A percentile compares a stretch with the other conserved stretches of the same genome.
These are phyloP conservation scores for Tamandua tetradactyla DNA, from an alignment of 2,797 vertebrate species.

Conservation along the genomic window DNA sequence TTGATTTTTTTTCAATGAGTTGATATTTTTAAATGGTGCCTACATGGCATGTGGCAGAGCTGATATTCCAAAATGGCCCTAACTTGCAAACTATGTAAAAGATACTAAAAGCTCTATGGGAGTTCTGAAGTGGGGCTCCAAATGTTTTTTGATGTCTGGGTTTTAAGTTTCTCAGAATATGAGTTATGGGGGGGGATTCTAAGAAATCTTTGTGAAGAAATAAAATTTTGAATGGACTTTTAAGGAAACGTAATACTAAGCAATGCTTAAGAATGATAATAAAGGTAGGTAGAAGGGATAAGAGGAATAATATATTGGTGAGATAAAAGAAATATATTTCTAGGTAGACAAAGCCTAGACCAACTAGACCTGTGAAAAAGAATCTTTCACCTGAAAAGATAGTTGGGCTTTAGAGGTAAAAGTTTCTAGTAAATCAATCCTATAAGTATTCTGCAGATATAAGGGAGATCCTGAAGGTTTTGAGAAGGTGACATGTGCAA, in stretches of 20 bases:
- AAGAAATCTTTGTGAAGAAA: conserved; percentile 6
- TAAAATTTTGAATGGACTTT: not conserved
- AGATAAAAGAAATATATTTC: not conserved
- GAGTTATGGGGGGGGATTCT: not conserved
- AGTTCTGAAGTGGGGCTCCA: not conserved
- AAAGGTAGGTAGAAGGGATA: not conserved
- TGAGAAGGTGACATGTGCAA: not conserved
- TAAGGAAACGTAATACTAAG: not conserved
- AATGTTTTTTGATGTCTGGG: not conserved
- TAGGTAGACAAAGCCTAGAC: not conserved
- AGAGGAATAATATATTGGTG: not conserved
- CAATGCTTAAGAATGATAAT: not conserved
- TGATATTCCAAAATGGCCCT: not conserved
- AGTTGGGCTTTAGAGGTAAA: not conserved
- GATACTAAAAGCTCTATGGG: not conserved
- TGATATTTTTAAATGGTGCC: not conserved
- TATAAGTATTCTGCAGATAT: not conserved
- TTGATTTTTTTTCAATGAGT: too few relatives aligned
- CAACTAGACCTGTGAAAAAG: not conserved
- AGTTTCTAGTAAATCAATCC: not conserved
- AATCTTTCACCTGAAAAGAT: not conserved
- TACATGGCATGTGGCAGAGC: not conserved
- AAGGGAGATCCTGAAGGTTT: not conserved
- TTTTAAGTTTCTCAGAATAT: not conserved
- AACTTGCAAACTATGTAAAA: not conserved